Conservation (phyloP, 2,888 invertebrate species). For the Athalia circularis region DNA sequence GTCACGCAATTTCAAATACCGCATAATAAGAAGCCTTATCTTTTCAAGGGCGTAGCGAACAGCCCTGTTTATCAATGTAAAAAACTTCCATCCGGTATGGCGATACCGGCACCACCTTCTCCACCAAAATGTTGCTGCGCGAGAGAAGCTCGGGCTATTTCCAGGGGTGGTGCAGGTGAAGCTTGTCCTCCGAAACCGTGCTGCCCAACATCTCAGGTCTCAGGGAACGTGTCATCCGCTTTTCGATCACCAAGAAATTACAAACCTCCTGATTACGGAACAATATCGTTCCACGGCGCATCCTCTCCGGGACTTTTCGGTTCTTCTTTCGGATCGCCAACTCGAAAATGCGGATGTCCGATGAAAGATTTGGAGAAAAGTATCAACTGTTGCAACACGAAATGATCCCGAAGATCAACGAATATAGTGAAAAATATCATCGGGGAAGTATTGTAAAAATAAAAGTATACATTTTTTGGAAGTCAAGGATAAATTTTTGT, state of each 20-base stretch:
- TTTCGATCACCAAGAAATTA: constrained; percentile 36
- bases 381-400: constrained; percentile 23
- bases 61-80: constrained; percentile 67
- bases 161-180: constrained; percentile 23
- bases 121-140: constrained; percentile 31
- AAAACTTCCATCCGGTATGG: constrained; percentile 55
- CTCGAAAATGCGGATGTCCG: constrained; percentile 48
- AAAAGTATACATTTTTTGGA: too few relatives aligned
- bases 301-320: constrained; percentile 5
- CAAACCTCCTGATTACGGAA: constrained; percentile 40
- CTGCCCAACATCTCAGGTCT: neutral
- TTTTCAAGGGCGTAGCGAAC: constrained; percentile 64
- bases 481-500: too few relatives aligned
- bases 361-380: constrained; percentile 37
- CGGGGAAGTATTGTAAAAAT: too few relatives aligned
- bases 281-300: constrained; percentile 51
- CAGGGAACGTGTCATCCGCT: neutral
- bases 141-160: neutral
- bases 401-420: too few relatives aligned
- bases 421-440: too few relatives aligned
- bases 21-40: constrained; percentile 63
- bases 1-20: constrained; percentile 80
- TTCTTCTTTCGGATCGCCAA: neutral
- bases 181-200: constrained; percentile 14
- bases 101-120: constrained; percentile 34